Evolutionary conservation across 2,888 invertebrate genomes (phyloP), one percentile per base, ranked within the genome.

Genomic region (Erebia ligea): DNA sequence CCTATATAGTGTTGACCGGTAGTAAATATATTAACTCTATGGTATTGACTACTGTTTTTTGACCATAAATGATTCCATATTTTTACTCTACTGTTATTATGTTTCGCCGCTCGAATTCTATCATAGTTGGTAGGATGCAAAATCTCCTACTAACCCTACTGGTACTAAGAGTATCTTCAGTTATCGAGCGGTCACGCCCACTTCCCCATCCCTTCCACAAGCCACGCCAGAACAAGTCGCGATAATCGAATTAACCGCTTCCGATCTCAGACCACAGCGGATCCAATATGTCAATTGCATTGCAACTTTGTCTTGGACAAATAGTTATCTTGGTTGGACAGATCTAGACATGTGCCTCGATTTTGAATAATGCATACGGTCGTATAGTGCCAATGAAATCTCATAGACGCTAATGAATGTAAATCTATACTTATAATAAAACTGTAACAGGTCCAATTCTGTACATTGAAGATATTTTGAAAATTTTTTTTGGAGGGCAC

Each of bases 121-220:
- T 15, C 5, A 52, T 9, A 17, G 52, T 52, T 52, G 9, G n/a
- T n/a, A 17, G 17, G 17, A 17, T 17, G 9, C 9, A 9, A 9
- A 17, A 17, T n/a, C 17, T 34, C 25, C 25, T 25, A 25, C 25
- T 25, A 25, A 25, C 25, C 25, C 2, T 25, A 25, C 25, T 52
- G n/a, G 1, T 17, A 11, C 9, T 10, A 11, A 19, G 54, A 1
- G 19, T 54, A 34, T 76, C 75, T 78, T 75, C 75, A 74, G 75
- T n/a, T 81, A 82, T 82, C 81, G 82, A 82, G 78, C 81, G 79
- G 78, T 76, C 81, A 80, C 81, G 81, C 81, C 81, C 77, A 76
- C 78, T 64, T 40, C 71, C 70, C 76, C 72, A 57, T 13, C 69
- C 67, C 58, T 58, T 62, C 61, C 52, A 34, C 61, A 56, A 42